Evolutionary conservation across 2,797 vertebrate species (phyloP).

Genomic region (Gallinago solitaria): DNA sequence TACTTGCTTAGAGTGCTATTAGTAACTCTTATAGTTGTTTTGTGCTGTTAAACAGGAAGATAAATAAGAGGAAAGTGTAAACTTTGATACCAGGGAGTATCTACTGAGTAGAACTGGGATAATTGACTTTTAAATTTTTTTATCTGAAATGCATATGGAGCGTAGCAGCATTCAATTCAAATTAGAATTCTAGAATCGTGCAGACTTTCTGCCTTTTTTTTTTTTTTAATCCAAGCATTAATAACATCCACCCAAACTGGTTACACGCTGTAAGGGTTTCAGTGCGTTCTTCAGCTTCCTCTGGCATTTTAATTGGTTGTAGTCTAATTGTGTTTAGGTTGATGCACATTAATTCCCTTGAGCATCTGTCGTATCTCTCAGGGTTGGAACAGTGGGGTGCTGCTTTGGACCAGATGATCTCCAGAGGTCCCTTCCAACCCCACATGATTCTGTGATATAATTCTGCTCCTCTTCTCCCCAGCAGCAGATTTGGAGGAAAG

Average conservation of each 20-base stretch:
- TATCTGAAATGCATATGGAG: background rate
- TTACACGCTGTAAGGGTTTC: background rate
- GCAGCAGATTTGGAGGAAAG: background rate
- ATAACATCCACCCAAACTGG: background rate
- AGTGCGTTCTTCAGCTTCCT: background rate
- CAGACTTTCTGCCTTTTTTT: background rate
- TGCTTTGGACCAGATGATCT: background rate
- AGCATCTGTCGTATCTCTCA: background rate
- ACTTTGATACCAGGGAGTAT: background rate
- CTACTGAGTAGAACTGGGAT: background rate
- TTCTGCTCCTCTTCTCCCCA: background rate
- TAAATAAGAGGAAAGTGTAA: background rate
- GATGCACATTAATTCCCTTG: background rate
- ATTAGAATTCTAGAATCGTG: background rate
- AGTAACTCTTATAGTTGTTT: background rate
- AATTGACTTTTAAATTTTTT: background rate
- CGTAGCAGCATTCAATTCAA: background rate
- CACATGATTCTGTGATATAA: no score
- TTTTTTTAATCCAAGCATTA: background rate
- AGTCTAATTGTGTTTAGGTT: background rate
- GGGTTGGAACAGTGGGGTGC: background rate
- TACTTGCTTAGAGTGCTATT: background rate
- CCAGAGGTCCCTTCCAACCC: no score
- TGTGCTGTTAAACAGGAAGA: background rate
- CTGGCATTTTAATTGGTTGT: background rate